Conservation (phyloP, 2,888 invertebrate genomes). For the Lycophotia porphyrea region DNA sequence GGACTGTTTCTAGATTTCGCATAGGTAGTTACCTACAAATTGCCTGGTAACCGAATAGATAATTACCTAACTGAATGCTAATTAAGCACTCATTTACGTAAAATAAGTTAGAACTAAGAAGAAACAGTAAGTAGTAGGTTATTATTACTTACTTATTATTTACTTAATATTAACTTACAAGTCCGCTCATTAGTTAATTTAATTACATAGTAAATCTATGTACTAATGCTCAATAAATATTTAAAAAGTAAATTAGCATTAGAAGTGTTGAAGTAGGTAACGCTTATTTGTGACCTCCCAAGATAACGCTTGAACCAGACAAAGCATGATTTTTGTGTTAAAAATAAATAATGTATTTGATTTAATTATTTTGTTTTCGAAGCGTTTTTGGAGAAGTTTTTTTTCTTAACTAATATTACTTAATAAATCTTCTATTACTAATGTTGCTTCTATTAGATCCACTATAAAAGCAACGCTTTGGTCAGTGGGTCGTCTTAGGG, state of each 20-base stretch:
- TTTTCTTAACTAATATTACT: background rate
- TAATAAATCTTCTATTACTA: background rate
- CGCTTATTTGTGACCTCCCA: conserved; percentile 2
- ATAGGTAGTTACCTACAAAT: background rate
- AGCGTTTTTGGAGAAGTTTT: background rate
- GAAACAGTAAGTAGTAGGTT: background rate
- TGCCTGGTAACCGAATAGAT: conserved; percentile 10
- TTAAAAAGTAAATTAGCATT: background rate
- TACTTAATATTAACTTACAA: background rate
- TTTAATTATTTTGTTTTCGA: background rate
- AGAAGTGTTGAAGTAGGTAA: conserved; percentile 1
- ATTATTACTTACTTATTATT: too few relatives aligned
- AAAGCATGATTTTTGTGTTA: conserved; percentile 2
- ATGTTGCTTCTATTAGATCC: background rate
- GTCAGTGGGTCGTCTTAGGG: too few relatives aligned
- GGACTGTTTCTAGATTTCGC: background rate
- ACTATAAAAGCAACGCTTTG: background rate
- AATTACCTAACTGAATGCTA: conserved; percentile 31
- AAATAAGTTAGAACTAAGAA: background rate
- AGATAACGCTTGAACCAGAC: conserved; percentile 29
- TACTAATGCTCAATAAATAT: background rate
- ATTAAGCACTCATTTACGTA: conserved; percentile 9
- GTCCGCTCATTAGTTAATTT: conserved; percentile 1
- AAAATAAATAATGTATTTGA: background rate
- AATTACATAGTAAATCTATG: background rate